phyloP scores from a whole-genome alignment of 2,888 invertebrate genomes.

The Disparrhopalites patrizii region DNA sequence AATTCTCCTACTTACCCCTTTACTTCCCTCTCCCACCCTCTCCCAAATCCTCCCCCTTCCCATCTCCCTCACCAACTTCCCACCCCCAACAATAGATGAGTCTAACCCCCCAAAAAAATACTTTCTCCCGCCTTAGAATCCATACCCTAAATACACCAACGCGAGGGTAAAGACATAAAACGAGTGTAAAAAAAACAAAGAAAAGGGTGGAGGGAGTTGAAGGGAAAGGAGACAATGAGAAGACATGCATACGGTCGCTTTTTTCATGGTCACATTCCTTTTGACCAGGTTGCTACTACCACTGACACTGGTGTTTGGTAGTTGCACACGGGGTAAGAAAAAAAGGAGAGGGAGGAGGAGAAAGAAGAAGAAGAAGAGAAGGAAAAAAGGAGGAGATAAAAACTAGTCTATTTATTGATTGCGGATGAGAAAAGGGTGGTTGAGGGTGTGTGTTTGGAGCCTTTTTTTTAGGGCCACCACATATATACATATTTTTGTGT shows the following conservation, averaged over 20 bases:
- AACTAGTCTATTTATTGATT: constrained; percentile 12
- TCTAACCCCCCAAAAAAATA: too few species aligned
- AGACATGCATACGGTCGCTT: too few species aligned
- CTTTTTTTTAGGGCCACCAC: not conserved
- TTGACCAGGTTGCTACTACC: not conserved
- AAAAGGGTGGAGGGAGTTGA: not conserved
- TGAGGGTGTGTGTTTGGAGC: constrained; percentile 2
- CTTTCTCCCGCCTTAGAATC: too few species aligned
- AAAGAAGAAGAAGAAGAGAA: not conserved
- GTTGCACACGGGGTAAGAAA: not conserved
- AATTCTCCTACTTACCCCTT: too few species aligned
- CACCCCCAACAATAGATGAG: too few species aligned
- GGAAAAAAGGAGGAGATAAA: constrained; percentile 7
- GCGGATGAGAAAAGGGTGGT: constrained; percentile 10
- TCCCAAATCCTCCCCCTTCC: not conserved
- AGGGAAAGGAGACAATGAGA: not conserved
- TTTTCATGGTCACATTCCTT: not conserved
- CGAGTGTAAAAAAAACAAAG: not conserved
- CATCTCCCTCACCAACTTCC: not conserved
- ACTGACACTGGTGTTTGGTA: not conserved
- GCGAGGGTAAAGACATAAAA: too few species aligned
- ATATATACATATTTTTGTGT: not conserved
- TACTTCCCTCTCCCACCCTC: not conserved
- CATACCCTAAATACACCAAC: too few species aligned
- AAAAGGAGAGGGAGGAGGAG: not conserved